A percentile compares a stretch with the other conserved stretches of the same genome.
Conservation (phyloP, 1,140 invertebrate genomes). For the Parapsyche elsis region DNA sequence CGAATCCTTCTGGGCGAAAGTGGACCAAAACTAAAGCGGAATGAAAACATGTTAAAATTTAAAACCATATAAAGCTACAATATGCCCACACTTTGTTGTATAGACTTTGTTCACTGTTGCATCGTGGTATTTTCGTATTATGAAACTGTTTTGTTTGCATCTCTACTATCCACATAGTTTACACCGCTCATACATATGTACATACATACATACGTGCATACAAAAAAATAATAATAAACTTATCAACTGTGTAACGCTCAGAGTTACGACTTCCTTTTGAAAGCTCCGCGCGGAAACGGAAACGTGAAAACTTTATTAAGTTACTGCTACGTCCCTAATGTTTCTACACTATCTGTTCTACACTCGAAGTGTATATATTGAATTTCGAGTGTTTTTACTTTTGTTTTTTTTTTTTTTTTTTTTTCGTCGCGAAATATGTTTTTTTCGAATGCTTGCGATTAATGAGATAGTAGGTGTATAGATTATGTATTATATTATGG, state of each 20-base stretch:
- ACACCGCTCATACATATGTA: background rate
- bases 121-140: too few relatives aligned
- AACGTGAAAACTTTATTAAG: slow-evolving; percentile 33
- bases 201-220: background rate
- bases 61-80: too few relatives aligned
- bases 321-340: background rate
- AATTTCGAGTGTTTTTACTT: too few relatives aligned
- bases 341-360: background rate
- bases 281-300: slow-evolving; percentile 21
- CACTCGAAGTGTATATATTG: background rate
- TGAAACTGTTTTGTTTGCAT: too few relatives aligned
- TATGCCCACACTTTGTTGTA: too few relatives aligned
- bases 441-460: background rate
- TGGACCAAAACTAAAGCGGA: too few relatives aligned
- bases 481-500: background rate
- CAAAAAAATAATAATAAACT: slow-evolving; percentile 3
- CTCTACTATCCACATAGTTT: too few relatives aligned
- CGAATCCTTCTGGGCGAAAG: background rate
- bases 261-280: slow-evolving; percentile 32
- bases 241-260: slow-evolving; percentile 12
- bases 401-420: background rate
- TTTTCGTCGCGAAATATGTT: background rate
- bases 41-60: too few relatives aligned
- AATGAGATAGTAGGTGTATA: background rate
- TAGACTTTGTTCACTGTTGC: too few relatives aligned